These are phyloP conservation scores for Hemicrepidius hirtus DNA, from an alignment of 2,888 invertebrate species.

Conservation along the genomic window DNA sequence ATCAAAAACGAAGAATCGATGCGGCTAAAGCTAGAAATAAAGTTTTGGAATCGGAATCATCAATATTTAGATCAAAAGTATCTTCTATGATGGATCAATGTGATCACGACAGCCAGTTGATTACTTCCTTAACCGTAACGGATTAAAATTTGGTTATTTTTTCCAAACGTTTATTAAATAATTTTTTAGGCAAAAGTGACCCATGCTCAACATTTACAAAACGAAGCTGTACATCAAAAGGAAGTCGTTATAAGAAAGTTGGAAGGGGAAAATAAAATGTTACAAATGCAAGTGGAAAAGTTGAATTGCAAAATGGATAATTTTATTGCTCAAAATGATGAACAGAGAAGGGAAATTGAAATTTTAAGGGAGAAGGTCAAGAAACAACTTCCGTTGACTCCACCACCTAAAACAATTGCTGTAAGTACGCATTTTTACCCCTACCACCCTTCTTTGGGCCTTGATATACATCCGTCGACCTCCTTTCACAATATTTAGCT, in stretches of 20 bases:
- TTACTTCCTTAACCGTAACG: constrained; percentile 77
- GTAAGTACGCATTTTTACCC: background rate
- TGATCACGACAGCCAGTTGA: constrained; percentile 78
- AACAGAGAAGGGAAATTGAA: constrained; percentile 73
- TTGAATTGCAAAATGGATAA: constrained; percentile 75
- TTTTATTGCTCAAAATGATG: constrained; percentile 71
- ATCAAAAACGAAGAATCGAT: constrained; percentile 79
- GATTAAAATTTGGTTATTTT: background rate
- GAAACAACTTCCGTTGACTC: constrained; percentile 11
- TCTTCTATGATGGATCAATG: constrained; percentile 78
- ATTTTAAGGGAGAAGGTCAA: constrained; percentile 64
- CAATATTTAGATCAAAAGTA: constrained; percentile 76
- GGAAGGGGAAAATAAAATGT: constrained; percentile 62
- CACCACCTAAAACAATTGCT: background rate
- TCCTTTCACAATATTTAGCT: too few species aligned
- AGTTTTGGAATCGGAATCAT: constrained; percentile 80
- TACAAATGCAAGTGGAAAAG: constrained; percentile 69
- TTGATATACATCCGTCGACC: too few species aligned
- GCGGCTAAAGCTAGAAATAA: constrained; percentile 80
- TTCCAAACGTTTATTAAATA: too few species aligned
- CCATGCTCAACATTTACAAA: constrained; percentile 72
- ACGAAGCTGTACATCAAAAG: constrained; percentile 73
- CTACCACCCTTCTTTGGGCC: too few species aligned
- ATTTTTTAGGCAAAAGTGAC: constrained; percentile 70
- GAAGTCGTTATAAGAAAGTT: constrained; percentile 73